phyloP scores from a whole-genome alignment of 1,140 invertebrate genomes.

The Manduca sexta region DNA sequence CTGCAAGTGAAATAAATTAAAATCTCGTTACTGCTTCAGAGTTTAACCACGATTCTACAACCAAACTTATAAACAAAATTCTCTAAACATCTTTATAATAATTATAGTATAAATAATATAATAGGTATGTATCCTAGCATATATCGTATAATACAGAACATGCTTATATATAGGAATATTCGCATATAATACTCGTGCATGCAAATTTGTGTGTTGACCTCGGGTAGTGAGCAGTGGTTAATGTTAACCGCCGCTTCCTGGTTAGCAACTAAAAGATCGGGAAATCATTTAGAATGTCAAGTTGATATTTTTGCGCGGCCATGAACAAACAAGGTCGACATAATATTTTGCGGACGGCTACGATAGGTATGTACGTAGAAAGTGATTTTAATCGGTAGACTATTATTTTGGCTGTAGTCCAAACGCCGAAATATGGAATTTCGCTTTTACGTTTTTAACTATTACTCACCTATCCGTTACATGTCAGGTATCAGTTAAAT shows the following conservation, averaged over 20 bases:
- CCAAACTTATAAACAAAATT: no score
- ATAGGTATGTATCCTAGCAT: no score
- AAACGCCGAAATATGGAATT: slow-evolving; percentile 32
- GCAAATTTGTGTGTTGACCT: slow-evolving; percentile 39
- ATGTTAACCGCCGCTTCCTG: slow-evolving; percentile 57
- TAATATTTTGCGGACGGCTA: slow-evolving; percentile 48
- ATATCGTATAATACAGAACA: no score
- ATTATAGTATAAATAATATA: no score
- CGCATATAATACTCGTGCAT: background rate
- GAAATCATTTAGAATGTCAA: slow-evolving; percentile 67
- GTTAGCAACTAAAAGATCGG: slow-evolving; percentile 63
- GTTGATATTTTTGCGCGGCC: slow-evolving; percentile 69
- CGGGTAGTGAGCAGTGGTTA: slow-evolving; percentile 49
- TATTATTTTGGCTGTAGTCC: slow-evolving; percentile 40
- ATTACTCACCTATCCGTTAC: no score
- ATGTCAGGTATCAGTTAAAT: no score
- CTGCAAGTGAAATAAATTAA: no score
- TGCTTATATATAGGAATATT: background rate
- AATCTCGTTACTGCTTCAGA: no score
- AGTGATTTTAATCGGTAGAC: slow-evolving; percentile 56
- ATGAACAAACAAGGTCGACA: slow-evolving; percentile 59
- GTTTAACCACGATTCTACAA: no score
- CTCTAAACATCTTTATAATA: no score
- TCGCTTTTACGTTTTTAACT: background rate
- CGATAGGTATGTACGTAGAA: slow-evolving; percentile 57